phyloP scores from a whole-genome alignment of 2,888 invertebrate genomes.

The Erebia palarica region DNA sequence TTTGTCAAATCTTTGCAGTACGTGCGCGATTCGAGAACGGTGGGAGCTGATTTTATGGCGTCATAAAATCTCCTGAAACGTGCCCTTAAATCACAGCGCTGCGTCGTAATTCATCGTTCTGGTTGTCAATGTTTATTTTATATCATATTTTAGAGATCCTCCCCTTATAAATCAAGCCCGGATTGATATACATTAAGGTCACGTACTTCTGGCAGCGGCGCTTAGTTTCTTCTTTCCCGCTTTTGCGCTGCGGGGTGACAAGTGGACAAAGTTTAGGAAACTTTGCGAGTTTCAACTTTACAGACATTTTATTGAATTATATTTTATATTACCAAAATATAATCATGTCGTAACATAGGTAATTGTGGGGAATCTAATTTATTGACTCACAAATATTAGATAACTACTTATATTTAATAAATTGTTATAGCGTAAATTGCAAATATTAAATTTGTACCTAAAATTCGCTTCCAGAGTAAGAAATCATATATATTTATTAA shows the following conservation, averaged over 20 bases:
- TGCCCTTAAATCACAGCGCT: slow-evolving; percentile 80
- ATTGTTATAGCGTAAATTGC: not conserved
- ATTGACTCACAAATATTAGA: not conserved
- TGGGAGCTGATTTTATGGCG: slow-evolving; percentile 80
- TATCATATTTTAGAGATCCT: slow-evolving; percentile 82
- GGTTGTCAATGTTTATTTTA: slow-evolving; percentile 83
- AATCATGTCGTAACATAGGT: not conserved
- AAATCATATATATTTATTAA: not conserved
- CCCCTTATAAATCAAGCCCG: slow-evolving; percentile 75
- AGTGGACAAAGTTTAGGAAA: slow-evolving; percentile 51
- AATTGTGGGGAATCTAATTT: not conserved
- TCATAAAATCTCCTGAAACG: slow-evolving; percentile 80
- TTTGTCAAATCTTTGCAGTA: slow-evolving; percentile 80
- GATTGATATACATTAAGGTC: slow-evolving; percentile 82
- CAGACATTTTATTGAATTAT: slow-evolving; percentile 24
- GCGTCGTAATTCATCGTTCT: slow-evolving; percentile 81
- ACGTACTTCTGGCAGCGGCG: slow-evolving; percentile 77
- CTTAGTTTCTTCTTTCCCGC: slow-evolving; percentile 69
- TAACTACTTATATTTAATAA: not conserved
- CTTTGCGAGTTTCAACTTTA: slow-evolving; percentile 24
- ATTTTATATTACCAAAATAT: slow-evolving; percentile 3
- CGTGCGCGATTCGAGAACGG: slow-evolving; percentile 61
- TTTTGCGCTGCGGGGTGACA: slow-evolving; percentile 54
- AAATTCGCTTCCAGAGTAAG: not conserved
- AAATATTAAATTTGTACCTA: not conserved